Base-by-base conservation (phyloP, 2,797 vertebrate genomes). In the Cercopithecus hamlyni region DNA sequence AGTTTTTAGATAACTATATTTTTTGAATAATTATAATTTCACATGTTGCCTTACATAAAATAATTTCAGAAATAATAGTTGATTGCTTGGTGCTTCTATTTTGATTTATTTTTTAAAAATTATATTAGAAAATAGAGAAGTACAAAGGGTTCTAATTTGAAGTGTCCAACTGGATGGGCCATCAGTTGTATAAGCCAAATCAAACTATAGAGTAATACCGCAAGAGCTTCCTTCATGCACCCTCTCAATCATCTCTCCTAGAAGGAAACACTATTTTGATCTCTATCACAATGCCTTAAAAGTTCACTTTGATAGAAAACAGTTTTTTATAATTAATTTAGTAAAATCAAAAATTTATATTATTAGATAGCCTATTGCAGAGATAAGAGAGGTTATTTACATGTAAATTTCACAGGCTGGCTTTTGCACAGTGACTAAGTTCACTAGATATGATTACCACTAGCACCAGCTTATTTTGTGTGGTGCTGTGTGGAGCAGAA, bases 401-500 rank as follows among this genome's bases (percentile, higher is more conserved):
- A 43, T 64, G 27, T 55, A 97, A 96, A 93, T 93, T 58, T 67
- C 20, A 27, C 26, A 79, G 3, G 10, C 67, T 70, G 39, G 4
- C 64, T 90, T 91, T 92, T 33, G 6, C 39, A 72, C 36, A 93
- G 48, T 95, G 70, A 85, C 94, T 86, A 93, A 92, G 76, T 84
- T 94, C 82, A 83, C 48, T 79, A 67, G 36, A 83, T 81, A 73
- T 77, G 94, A 96, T 97, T 96, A 93, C 50, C 1, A 15, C 45
- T 45, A 94, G 15, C 5, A 75, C 64, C 79, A 67, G 61, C 45
- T 89, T 76, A 90, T 95, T 97, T 94, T 77, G 26, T 90, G 27
- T 58, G 96, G 48, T 96, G 93, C 50, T 93, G 41, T 77, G 43
- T 79, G 73, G 45, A 97, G 39, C 85, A 96, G 85, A 91, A 94